A percentile compares a stretch with the other conserved stretches of the same genome.
Conservation (phyloP, 2,113 vertebrate species). For the Cervus canadensis region DNA sequence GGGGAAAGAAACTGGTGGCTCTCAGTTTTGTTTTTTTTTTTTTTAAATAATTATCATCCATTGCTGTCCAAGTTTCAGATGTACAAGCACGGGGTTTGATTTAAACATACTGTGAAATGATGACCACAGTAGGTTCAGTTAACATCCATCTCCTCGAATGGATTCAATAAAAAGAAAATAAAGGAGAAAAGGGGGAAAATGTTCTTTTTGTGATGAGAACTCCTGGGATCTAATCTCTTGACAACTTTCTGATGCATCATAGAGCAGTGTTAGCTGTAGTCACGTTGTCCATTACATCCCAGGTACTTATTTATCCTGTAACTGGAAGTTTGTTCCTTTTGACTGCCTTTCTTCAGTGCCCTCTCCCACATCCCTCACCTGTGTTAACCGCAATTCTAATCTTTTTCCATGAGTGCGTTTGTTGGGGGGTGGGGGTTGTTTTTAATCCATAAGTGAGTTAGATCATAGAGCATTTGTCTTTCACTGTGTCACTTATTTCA, state of each 20-base stretch:
- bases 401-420: not conserved
- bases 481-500: not conserved
- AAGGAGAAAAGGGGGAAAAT: not conserved
- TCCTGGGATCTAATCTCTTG: not conserved
- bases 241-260: no score
- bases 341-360: not conserved
- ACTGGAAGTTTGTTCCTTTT: no score
- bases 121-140: not conserved
- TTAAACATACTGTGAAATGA: not conserved
- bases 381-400: not conserved
- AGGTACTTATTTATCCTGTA: not conserved
- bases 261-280: accelerated
- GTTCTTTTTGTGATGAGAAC: not conserved
- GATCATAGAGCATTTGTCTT: not conserved
- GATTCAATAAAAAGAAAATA: not conserved
- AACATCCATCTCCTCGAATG: not conserved
- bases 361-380: not conserved
- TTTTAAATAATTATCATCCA: not conserved
- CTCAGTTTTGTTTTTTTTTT: not conserved
- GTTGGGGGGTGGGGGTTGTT: not conserved
- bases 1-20: not conserved
- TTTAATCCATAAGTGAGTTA: not conserved
- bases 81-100: not conserved
- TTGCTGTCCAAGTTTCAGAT: not conserved
- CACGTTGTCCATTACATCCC: not conserved